phyloP scores from a whole-genome alignment of 2,888 invertebrate species.

The Galerucella calmariensis region DNA sequence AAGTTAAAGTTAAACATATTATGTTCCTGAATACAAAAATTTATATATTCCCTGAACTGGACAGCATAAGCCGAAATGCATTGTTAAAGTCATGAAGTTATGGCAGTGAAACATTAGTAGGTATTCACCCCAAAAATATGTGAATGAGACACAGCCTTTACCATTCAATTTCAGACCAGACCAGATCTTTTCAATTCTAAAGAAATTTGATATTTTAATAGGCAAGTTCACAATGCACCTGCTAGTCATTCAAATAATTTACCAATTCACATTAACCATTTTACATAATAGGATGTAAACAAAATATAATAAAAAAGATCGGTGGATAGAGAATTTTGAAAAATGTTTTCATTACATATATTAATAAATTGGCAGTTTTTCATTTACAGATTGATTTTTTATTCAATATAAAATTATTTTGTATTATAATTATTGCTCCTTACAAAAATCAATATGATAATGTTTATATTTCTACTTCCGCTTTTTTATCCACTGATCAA shows the following conservation, averaged over 20 bases:
- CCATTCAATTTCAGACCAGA: slow-evolving; percentile 23
- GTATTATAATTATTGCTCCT: too few relatives aligned
- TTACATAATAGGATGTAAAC: background rate
- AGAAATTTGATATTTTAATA: slow-evolving; percentile 6
- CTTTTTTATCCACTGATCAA: slow-evolving; percentile 13
- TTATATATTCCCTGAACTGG: slow-evolving; percentile 6
- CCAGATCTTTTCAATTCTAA: slow-evolving; percentile 6
- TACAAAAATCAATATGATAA: too few relatives aligned
- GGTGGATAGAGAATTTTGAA: background rate
- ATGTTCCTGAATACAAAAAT: background rate
- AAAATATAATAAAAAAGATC: slow-evolving; percentile 5
- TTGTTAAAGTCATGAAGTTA: slow-evolving; percentile 20
- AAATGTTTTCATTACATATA: background rate
- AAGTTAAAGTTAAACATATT: background rate
- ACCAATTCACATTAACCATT: slow-evolving; percentile 13
- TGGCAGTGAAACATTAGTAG: slow-evolving; percentile 33
- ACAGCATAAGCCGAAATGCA: slow-evolving; percentile 29
- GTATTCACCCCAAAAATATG: slow-evolving; percentile 12
- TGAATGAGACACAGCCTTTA: slow-evolving; percentile 23
- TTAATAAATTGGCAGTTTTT: too few relatives aligned
- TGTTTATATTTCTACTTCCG: too few relatives aligned
- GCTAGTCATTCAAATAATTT: slow-evolving; percentile 17
- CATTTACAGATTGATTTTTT: too few relatives aligned
- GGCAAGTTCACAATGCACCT: slow-evolving; percentile 18
- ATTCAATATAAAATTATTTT: too few relatives aligned